Evolutionary conservation across 2,888 invertebrate species (phyloP).

Genomic region (Belgica antarctica): DNA sequence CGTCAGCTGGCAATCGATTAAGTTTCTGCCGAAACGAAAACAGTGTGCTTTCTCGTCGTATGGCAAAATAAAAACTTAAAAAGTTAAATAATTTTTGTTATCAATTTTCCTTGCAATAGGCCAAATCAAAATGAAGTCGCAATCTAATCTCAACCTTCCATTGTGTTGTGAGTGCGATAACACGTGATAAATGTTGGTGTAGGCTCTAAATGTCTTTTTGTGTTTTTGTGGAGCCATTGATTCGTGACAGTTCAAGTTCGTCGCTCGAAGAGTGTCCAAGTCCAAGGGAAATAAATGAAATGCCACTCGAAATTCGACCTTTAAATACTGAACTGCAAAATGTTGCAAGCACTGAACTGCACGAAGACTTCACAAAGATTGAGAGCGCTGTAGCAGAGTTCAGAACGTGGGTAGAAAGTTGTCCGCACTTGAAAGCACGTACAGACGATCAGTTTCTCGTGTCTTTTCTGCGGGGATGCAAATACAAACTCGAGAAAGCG

Average conservation of each 20-base stretch:
- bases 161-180: constrained; percentile 1
- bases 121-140: not conserved
- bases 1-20: constrained; percentile 23
- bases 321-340: not conserved
- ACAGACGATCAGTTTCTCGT: constrained; percentile 54
- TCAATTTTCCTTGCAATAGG: not conserved
- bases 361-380: constrained; percentile 53
- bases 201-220: not conserved
- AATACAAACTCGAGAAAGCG: constrained; percentile 54
- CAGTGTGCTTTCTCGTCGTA: too few relatives aligned
- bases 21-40: not conserved
- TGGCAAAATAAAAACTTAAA: constrained; percentile 13
- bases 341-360: constrained; percentile 52
- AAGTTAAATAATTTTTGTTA: not conserved
- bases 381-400: constrained; percentile 52
- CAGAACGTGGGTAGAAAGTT: constrained; percentile 55
- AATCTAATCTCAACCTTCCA: not conserved
- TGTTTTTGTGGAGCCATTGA: not conserved
- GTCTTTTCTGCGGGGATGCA: constrained; percentile 54
- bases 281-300: too few relatives aligned
- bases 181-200: not conserved
- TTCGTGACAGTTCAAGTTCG: not conserved
- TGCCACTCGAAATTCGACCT: constrained; percentile 16
- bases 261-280: not conserved
- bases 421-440: constrained; percentile 56